These are phyloP conservation scores for Malacosoma neustria DNA, from an alignment of 2,888 invertebrate genomes.

Conservation along the genomic window DNA sequence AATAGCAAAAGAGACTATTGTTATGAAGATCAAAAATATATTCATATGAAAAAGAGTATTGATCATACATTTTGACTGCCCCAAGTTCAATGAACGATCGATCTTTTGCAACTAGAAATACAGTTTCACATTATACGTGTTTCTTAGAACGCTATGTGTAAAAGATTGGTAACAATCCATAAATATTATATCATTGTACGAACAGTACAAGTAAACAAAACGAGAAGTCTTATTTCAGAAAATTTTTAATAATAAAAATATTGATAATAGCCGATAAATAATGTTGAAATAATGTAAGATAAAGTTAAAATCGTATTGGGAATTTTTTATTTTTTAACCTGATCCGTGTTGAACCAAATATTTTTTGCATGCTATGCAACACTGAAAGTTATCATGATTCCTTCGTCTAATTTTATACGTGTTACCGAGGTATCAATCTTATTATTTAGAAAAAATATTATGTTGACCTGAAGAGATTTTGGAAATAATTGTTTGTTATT, in stretches of 20 bases:
- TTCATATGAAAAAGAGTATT: slow-evolving; percentile 14
- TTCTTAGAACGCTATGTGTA: slow-evolving; percentile 17
- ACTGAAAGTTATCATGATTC: slow-evolving; percentile 22
- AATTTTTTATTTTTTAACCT: slow-evolving; percentile 18
- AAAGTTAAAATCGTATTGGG: slow-evolving; percentile 7
- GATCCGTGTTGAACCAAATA: slow-evolving; percentile 20
- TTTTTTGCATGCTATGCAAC: slow-evolving; percentile 15
- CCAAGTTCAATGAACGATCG: slow-evolving; percentile 16
- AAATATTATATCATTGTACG: slow-evolving; percentile 13
- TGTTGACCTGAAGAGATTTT: no score
- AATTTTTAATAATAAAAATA: slow-evolving; percentile 14
- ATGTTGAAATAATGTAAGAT: slow-evolving; percentile 17
- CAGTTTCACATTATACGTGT: slow-evolving; percentile 13
- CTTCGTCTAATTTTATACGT: slow-evolving; percentile 9
- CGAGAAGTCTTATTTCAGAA: slow-evolving; percentile 8
- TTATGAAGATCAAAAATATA: slow-evolving; percentile 9
- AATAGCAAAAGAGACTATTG: slow-evolving; percentile 10
- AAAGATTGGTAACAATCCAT: slow-evolving; percentile 15
- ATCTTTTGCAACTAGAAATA: slow-evolving; percentile 22
- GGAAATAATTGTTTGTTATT: no score
- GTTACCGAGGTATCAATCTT: not conserved
- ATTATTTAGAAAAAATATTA: no score
- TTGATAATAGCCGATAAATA: slow-evolving; percentile 13
- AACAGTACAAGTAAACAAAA: slow-evolving; percentile 9
- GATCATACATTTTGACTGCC: slow-evolving; percentile 12